Evolutionary conservation across 2,888 invertebrate genomes (phyloP), one percentile per base, ranked within the genome.

Genomic region (Erannis defoliaria): DNA sequence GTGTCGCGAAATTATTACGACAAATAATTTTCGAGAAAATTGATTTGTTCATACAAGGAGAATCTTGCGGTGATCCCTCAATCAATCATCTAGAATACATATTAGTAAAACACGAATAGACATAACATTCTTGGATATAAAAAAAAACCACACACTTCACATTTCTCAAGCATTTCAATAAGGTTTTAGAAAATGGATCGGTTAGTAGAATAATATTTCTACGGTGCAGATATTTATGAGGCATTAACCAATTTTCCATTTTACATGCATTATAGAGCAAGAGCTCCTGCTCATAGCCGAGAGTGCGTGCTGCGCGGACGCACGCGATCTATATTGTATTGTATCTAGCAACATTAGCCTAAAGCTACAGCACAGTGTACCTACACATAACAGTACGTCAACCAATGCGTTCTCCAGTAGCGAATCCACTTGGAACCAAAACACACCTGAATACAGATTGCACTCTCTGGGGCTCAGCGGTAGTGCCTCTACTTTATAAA

Each of bases 201-300:
- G 73, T 71, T 55, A 58, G 64, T 72, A 71, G 80, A 78, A 79
- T 78, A 72, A 73, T 62, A 64, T 62, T 66, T 64, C 66, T 70
- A 71, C 67, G 64, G 67, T 76, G 69, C 72, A 73, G 80, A 77
- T 80, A 84, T 85, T 88, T 83, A 75, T 71, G 70, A 76, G 75
- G 66, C 64, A 85, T 88, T 88, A 89, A 89, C 86, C 84, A 89
- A 89, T 89, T 88, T 89, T 80, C 81, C 73, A 78, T 82, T 84
- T 76, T 74, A 75, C 70, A 68, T 79, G 73, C 71, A 85, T 84
- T 81, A 86, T 80, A 80, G 81, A 80, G 76, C 76, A 79, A 80
- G 81, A 80, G 76, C 76, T 79, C 70, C 77, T 78, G 73, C 65
- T 72, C 65, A 42, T 37, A 51, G 33, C 31, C n/a, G 23, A 46